These are phyloP conservation scores for Gastrophysa polygoni DNA, from an alignment of 2,888 invertebrate genomes.

Conservation along the genomic window DNA sequence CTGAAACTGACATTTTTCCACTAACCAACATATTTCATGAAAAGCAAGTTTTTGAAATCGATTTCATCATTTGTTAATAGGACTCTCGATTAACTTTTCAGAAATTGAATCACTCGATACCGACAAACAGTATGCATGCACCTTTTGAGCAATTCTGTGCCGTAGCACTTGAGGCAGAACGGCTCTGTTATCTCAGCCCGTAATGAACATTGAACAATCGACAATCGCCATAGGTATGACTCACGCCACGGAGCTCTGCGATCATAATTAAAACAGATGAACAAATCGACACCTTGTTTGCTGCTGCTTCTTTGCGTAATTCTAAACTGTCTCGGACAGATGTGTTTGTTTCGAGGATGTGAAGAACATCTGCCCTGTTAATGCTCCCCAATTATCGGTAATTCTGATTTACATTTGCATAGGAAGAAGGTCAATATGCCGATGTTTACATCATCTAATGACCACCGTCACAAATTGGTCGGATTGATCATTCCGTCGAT, in stretches of 20 bases:
- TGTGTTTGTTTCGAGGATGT: constrained; percentile 16
- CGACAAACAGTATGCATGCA: no score
- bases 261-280: constrained; percentile 31
- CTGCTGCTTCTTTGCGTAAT: constrained; percentile 31
- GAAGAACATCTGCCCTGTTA: constrained; percentile 22
- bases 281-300: constrained; percentile 32
- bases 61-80: no score
- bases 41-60: no score
- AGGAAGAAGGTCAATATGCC: constrained; percentile 19
- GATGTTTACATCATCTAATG: constrained; percentile 13
- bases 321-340: constrained; percentile 26
- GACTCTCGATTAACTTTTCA: no score
- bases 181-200: constrained; percentile 8
- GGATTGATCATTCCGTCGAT: neutral
- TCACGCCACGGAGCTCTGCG: constrained; percentile 6
- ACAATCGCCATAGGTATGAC: constrained; percentile 7
- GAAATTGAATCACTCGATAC: no score
- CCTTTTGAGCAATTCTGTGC: neutral
- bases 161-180: neutral
- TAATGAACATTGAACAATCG: constrained; percentile 6
- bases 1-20: no score
- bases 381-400: constrained; percentile 16
- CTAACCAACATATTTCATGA: no score
- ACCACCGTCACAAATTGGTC: neutral
- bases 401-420: constrained; percentile 19